A percentile compares a stretch with the other conserved stretches of the same genome.
These are phyloP conservation scores for Aptenodytes forsteri DNA, from an alignment of 2,113 vertebrate species.

Conservation along the genomic window DNA sequence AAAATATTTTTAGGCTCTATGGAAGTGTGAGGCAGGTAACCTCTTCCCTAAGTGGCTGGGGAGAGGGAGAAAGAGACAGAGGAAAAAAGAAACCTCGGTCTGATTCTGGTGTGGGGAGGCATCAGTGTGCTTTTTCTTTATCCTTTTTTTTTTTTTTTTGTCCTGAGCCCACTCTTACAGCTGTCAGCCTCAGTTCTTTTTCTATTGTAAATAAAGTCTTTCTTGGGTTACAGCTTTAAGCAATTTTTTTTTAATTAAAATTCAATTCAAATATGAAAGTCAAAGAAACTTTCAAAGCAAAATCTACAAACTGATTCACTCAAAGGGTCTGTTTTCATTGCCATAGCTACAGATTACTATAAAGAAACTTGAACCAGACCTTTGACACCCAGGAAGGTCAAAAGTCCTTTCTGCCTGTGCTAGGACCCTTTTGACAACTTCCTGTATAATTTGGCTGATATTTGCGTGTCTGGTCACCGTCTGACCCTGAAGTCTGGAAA, in stretches of 20 bases:
- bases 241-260: slow-evolving; percentile 54
- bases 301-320: slow-evolving; percentile 70
- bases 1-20: slow-evolving; percentile 59
- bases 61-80: background rate
- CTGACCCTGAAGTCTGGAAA: slow-evolving; percentile 83
- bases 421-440: slow-evolving; percentile 85
- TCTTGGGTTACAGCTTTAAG: slow-evolving; percentile 48
- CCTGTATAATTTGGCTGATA: slow-evolving; percentile 86
- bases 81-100: background rate
- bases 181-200: slow-evolving; percentile 9
- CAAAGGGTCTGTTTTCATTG: slow-evolving; percentile 71
- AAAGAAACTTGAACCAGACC: slow-evolving; percentile 88
- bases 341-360: slow-evolving; percentile 78
- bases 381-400: slow-evolving; percentile 78
- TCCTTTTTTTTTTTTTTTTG: background rate
- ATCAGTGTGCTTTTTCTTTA: background rate
- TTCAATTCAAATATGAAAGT: slow-evolving; percentile 61
- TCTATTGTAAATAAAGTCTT: slow-evolving; percentile 59
- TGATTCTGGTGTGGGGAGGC: slow-evolving; percentile 35
- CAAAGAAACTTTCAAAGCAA: slow-evolving; percentile 64
- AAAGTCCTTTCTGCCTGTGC: slow-evolving; percentile 76
- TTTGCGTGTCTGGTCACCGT: slow-evolving; percentile 79
- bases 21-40: slow-evolving; percentile 45
- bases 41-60: background rate
- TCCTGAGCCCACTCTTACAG: background rate